Base-by-base conservation (phyloP, 2,797 vertebrate genomes). In the Gallinago solitaria region DNA sequence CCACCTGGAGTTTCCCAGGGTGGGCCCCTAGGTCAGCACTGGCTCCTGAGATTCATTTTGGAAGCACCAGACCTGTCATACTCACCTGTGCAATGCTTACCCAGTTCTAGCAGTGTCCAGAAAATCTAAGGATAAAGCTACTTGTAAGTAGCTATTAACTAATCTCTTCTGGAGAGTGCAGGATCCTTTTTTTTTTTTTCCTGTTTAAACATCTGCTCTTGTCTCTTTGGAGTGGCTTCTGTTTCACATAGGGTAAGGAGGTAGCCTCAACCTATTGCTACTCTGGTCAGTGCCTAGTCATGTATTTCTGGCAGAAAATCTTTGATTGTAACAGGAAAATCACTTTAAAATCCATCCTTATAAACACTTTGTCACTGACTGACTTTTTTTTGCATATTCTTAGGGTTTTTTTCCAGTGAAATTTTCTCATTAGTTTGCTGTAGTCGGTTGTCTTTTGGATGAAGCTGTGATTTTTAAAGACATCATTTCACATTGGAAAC, bases 381-480 rank as follows among this genome's bases (percentile, higher is more conserved):
- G 21, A 12, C 11, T 60, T 37, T 57, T 64, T 51, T 60, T 47
- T 50, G 9, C 28, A 16, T 43, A 10, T 73, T 41, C 12, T 32
- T 61, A 18, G 24, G 9, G 0, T 9, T 53, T 51, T 41, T 84
- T 70, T 47, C n/a, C 2, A 2, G 45, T 47, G 45, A 45, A 45
- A 45, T 53, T 70, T 85, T 80, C 17, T 65, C 8, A 25, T 57
- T 87, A 27, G 13, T 78, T 89, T 91, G 16, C 24, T 87, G 23
- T 80, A 39, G 48, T 83, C 37, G 23, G 27, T 77, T 63, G 28
- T 86, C 53, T 67, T 5, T 11, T 87, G 47, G 61, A 64, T 85
- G 39, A 79, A 91, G 21, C 33, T 94, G 56, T 92, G 83, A 53
- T 81, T 90, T 90, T 90, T 79, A 56, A 89, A 83, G 48, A 27